phyloP scores from a whole-genome alignment of 1,140 invertebrate genomes.

The Lasioglossum baleicum region DNA sequence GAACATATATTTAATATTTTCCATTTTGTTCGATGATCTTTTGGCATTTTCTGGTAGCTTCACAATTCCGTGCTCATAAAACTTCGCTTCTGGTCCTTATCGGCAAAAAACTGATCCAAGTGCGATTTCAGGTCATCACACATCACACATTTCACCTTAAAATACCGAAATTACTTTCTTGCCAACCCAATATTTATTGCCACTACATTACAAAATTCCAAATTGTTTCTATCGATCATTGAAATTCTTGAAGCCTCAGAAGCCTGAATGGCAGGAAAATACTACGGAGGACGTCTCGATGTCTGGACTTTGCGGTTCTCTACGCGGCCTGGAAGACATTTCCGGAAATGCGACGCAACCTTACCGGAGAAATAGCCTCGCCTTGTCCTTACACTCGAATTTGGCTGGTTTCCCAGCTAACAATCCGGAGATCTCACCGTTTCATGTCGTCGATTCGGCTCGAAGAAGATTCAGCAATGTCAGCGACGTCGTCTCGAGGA shows the following conservation, averaged over 20 bases:
- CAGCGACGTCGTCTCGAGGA: slow-evolving; percentile 85
- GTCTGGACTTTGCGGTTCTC: slow-evolving; percentile 38
- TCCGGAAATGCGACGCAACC: slow-evolving; percentile 13
- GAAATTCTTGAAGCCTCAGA: slow-evolving; percentile 29
- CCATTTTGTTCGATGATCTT: too few relatives aligned
- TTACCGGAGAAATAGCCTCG: slow-evolving; percentile 68
- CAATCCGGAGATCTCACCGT: slow-evolving; percentile 37
- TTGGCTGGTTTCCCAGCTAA: slow-evolving; percentile 56
- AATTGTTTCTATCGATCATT: slow-evolving; percentile 1
- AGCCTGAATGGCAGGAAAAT: slow-evolving; percentile 45
- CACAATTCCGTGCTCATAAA: too few relatives aligned
- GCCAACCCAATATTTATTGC: too few relatives aligned
- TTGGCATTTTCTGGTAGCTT: too few relatives aligned
- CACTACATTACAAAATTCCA: too few relatives aligned
- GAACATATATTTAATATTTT: too few relatives aligned
- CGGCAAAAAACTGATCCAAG: too few relatives aligned
- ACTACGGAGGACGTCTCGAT: slow-evolving; percentile 20
- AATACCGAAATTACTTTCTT: too few relatives aligned
- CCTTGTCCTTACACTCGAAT: slow-evolving; percentile 68
- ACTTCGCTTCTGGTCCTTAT: too few relatives aligned
- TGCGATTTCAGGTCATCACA: too few relatives aligned
- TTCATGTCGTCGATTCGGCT: slow-evolving; percentile 73
- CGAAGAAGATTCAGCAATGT: slow-evolving; percentile 85
- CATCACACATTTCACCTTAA: too few relatives aligned
- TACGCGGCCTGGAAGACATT: slow-evolving; percentile 42